phyloP scores from a whole-genome alignment of 2,113 vertebrate genomes.

The Bagarius yarrelli region DNA sequence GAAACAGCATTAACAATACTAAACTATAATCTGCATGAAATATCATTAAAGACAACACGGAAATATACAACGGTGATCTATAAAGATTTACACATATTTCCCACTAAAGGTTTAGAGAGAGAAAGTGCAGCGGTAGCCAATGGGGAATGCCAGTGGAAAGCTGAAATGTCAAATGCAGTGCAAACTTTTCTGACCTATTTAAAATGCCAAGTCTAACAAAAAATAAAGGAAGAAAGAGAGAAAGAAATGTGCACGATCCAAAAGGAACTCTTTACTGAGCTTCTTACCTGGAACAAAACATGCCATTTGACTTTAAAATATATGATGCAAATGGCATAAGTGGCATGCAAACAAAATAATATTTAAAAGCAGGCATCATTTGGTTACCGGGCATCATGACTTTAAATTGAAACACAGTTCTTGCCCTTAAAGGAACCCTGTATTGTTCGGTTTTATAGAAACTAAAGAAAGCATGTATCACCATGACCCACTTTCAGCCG shows the following conservation, averaged over 20 bases:
- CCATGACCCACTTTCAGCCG: no score
- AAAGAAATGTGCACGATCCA: slow-evolving; percentile 27
- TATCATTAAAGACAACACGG: no score
- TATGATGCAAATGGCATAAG: background rate
- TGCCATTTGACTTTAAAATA: slow-evolving; percentile 11
- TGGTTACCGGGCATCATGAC: background rate
- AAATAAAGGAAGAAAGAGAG: background rate
- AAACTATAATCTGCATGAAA: no score
- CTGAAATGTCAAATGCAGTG: slow-evolving; percentile 54
- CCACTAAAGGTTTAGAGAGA: slow-evolving; percentile 11
- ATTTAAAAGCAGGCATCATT: background rate
- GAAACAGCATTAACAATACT: no score
- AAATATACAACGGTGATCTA: no score
- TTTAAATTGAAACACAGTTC: background rate
- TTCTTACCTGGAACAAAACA: background rate
- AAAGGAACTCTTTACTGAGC: slow-evolving; percentile 16
- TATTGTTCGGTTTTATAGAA: slow-evolving; percentile 2
- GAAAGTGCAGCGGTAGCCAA: slow-evolving; percentile 11
- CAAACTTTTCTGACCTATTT: slow-evolving; percentile 43
- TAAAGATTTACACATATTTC: no score
- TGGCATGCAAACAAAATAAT: slow-evolving; percentile 2
- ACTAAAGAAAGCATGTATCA: background rate
- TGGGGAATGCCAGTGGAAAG: slow-evolving; percentile 44
- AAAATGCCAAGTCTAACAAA: slow-evolving; percentile 10
- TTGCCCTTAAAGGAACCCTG: background rate